A percentile compares a stretch with the other conserved stretches of the same genome.
Evolutionary conservation across 2,888 invertebrate genomes (phyloP).

Genomic region (Rapana venosa): DNA sequence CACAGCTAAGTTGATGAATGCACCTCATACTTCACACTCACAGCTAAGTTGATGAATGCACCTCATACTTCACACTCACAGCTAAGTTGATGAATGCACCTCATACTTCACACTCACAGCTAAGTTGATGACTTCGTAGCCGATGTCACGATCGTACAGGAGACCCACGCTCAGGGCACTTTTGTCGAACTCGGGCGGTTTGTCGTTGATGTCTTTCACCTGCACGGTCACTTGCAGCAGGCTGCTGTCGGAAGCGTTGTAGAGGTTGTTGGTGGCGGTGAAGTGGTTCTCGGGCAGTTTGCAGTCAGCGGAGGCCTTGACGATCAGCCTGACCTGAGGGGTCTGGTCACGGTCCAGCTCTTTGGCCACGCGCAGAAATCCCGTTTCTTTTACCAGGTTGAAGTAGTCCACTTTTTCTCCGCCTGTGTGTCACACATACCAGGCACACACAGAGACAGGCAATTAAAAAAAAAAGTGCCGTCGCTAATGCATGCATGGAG

Average conservation of each 20-base stretch:
- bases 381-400: conserved; percentile 51
- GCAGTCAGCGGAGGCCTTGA: conserved; percentile 66
- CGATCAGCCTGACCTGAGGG: conserved; percentile 53
- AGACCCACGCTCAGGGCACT: conserved; percentile 93
- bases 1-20: too few relatives aligned
- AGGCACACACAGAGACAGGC: background rate
- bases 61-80: too few relatives aligned
- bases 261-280: background rate
- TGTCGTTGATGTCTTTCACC: conserved; percentile 93
- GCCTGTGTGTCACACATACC: conserved; percentile 46
- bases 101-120: conserved; percentile 26
- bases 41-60: too few relatives aligned
- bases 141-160: conserved; percentile 95
- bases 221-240: conserved; percentile 67
- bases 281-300: conserved; percentile 16
- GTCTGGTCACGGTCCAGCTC: conserved; percentile 64
- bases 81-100: too few relatives aligned
- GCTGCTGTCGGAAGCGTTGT: conserved; percentile 55
- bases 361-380: conserved; percentile 49
- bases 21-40: too few relatives aligned
- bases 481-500: background rate
- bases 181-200: conserved; percentile 89
- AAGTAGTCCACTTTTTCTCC: conserved; percentile 51
- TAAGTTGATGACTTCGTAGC: conserved; percentile 80
- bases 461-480: background rate